Evolutionary conservation across 2,113 vertebrate species (phyloP).

Genomic region (Salvelinus sp.): DNA sequence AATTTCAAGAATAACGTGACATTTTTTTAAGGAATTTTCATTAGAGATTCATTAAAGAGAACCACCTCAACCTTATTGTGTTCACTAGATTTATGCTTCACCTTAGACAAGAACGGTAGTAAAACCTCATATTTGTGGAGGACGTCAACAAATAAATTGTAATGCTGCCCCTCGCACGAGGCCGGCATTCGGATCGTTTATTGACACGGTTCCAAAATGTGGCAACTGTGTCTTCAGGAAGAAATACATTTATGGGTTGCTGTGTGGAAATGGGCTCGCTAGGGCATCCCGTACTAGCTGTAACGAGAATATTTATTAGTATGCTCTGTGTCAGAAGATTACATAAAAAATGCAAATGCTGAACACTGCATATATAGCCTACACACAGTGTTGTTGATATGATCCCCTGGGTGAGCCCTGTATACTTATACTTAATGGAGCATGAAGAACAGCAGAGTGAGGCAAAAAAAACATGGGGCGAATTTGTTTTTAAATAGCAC

Average conservation of each 20-base stretch:
- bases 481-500: constrained; percentile 39
- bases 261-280: neutral
- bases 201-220: constrained; percentile 19
- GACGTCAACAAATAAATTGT: constrained; percentile 35
- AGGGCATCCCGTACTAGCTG: neutral
- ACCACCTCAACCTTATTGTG: too few relatives aligned
- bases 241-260: constrained; percentile 21
- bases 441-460: constrained; percentile 2
- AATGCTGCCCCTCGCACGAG: constrained; percentile 41
- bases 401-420: constrained; percentile 26
- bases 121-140: too few relatives aligned
- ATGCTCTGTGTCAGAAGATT: constrained; percentile 33
- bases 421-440: constrained; percentile 43
- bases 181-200: constrained; percentile 25
- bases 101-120: too few relatives aligned
- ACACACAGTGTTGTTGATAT: constrained; percentile 21
- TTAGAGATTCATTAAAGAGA: too few relatives aligned
- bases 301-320: constrained; percentile 35
- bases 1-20: too few relatives aligned
- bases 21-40: too few relatives aligned
- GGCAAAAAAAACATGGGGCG: constrained; percentile 10
- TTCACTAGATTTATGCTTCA: too few relatives aligned
- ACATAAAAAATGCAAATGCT: constrained; percentile 32
- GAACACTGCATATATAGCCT: neutral
- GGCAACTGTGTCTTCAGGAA: neutral